Base-by-base conservation (phyloP, 2,888 invertebrate genomes). In the Eubasilissa splendida region DNA sequence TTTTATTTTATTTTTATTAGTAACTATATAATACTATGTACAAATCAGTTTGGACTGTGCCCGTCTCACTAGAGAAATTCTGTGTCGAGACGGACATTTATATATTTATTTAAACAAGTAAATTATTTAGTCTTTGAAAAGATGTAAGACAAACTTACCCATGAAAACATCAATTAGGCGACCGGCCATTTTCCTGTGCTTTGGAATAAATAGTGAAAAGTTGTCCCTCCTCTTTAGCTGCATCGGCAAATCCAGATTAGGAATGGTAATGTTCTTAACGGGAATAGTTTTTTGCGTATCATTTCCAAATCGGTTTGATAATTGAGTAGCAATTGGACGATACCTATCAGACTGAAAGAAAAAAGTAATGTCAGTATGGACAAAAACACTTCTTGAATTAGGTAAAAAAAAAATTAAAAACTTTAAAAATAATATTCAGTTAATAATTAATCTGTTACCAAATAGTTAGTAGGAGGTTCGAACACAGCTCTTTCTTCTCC, bases 181-280 rank as follows among this genome's bases (percentile, higher is more conserved):
- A 0, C 89, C 91, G 0, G 95, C 94, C 87, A 94, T 91, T 84
- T 87, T 87, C 2, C 94, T 90, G 87, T 95, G 95, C 76, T 89
- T 89, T 1, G 93, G 93, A 83, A 95, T 91, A 86, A 95, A 95
- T 33, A 94, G 89, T 0, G 95, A 95, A 88, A 95, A 95, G 85
- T 92, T 91, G 3, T 92, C 93, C 31, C 93, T 91, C 83, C 93
- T 92, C 3, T 91, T 90, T 85, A 95, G 88, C 85, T 92, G 87
- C 90, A 93, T 88, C 0, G 94, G 93, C 59, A 92, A 85, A 87
- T 94, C 92, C 33, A 93, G 85, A 85, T 93, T 91, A 0, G 95
- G 95, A 54, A 94, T 87, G 0, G 91, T 88, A 84, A 94, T 93
- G 87, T 92, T 91, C 9, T 91, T 89, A 10, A 95, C 90, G 0